phyloP scores from a whole-genome alignment of 2,113 vertebrate genomes.

The Rissa tridactyla region DNA sequence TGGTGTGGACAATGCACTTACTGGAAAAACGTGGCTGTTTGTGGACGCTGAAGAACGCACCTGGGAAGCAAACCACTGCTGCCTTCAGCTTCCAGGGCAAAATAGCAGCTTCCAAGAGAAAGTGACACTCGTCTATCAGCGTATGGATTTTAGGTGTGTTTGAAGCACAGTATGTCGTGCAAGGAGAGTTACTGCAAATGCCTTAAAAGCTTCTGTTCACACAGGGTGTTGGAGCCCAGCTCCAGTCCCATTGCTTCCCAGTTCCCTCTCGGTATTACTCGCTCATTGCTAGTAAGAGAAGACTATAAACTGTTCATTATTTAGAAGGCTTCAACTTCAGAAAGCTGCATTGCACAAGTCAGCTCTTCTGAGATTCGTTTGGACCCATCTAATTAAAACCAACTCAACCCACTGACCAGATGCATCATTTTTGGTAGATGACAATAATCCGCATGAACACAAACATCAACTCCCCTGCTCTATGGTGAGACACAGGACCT shows the following conservation, averaged over 20 bases:
- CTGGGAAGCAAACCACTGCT: neutral
- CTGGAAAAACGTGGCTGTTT: neutral
- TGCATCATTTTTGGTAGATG: neutral
- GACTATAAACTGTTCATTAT: neutral
- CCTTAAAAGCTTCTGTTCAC: neutral
- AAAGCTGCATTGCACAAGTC: neutral
- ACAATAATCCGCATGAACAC: accelerated
- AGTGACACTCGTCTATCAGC: accelerated
- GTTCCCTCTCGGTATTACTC: neutral
- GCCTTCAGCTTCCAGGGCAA: neutral
- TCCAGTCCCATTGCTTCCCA: neutral
- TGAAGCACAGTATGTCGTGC: neutral
- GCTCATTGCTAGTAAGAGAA: neutral
- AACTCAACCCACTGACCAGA: neutral
- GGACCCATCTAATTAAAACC: neutral
- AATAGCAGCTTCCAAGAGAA: neutral
- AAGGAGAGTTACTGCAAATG: neutral
- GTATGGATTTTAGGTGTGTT: neutral
- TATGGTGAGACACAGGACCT: neutral
- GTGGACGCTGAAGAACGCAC: accelerated
- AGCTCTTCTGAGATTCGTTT: neutral
- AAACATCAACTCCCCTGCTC: neutral
- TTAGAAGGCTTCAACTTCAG: neutral
- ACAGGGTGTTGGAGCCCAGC: accelerated
- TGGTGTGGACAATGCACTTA: neutral